phyloP scores from a whole-genome alignment of 2,888 invertebrate species.

The Acronicta psi region DNA sequence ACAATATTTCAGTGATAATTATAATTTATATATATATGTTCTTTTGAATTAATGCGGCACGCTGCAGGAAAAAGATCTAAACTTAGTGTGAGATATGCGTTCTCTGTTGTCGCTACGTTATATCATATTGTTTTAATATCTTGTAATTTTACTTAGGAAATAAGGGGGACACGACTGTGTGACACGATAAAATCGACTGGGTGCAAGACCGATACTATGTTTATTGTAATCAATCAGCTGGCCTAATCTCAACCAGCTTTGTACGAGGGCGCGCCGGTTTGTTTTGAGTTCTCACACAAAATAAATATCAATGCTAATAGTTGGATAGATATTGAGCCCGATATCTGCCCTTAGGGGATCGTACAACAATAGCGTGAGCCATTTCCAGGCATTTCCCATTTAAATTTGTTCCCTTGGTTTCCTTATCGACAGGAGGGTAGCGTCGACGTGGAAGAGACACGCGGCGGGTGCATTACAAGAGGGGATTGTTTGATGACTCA shows the following conservation, averaged over 20 bases:
- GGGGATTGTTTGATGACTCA: constrained; percentile 66
- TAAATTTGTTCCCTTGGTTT: constrained; percentile 83
- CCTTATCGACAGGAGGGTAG: constrained; percentile 76
- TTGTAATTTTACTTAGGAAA: constrained; percentile 22
- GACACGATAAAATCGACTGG: constrained; percentile 43
- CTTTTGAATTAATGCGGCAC: constrained; percentile 34
- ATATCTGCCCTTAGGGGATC: constrained; percentile 81
- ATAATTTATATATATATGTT: constrained; percentile 33
- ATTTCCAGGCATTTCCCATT: constrained; percentile 86
- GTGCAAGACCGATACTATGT: constrained; percentile 35
- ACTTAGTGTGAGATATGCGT: not conserved
- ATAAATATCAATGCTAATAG: constrained; percentile 83
- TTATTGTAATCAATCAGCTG: constrained; percentile 53
- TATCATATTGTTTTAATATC: constrained; percentile 10
- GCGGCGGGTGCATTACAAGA: constrained; percentile 60
- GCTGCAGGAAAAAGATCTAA: constrained; percentile 3
- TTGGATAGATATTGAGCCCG: constrained; percentile 75
- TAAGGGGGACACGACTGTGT: constrained; percentile 17
- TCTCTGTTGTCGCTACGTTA: not conserved
- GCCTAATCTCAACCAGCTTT: constrained; percentile 51
- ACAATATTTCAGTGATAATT: constrained; percentile 60
- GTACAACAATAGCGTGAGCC: constrained; percentile 84
- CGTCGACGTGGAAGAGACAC: constrained; percentile 57
- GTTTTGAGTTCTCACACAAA: constrained; percentile 81
- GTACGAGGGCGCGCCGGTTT: constrained; percentile 62